Percentiles rank a stretch among this genome's conserved stretches.
Conservation (phyloP, 2,113 vertebrate species). For the Channa maculata region DNA sequence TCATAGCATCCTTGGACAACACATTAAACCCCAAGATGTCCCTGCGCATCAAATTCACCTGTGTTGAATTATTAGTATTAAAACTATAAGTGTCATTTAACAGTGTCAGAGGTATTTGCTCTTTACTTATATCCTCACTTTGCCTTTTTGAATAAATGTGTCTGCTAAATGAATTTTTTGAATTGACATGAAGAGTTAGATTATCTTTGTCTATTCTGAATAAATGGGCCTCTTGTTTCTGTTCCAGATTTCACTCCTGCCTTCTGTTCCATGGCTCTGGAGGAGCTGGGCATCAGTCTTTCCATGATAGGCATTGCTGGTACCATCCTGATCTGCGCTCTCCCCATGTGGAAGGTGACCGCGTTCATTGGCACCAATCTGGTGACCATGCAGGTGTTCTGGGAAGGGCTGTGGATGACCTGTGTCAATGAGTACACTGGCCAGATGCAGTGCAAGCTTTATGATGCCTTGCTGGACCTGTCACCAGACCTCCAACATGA, state of each 20-base stretch:
- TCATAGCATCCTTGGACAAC: too few species aligned
- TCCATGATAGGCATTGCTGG: conserved; percentile 84
- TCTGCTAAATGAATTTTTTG: too few species aligned
- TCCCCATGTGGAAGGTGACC: conserved; percentile 92
- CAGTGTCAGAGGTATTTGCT: too few species aligned
- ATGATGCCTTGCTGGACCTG: conserved; percentile 88
- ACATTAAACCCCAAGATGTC: too few species aligned
- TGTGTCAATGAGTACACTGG: conserved; percentile 88
- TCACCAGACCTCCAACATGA: conserved; percentile 85
- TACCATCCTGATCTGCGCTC: conserved; percentile 86
- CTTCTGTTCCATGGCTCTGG: conserved; percentile 76
- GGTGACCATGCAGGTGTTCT: conserved; percentile 90
- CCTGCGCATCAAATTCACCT: too few species aligned
- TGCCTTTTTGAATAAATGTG: too few species aligned
- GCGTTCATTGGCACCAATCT: conserved; percentile 89
- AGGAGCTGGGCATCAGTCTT: conserved; percentile 85
- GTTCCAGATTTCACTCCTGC: conserved; percentile 15
- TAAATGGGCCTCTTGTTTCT: background rate
- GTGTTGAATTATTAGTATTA: too few species aligned
- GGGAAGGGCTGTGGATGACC: conserved; percentile 92
- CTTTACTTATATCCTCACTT: too few species aligned
- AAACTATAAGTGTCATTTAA: too few species aligned
- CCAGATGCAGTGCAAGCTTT: conserved; percentile 90
- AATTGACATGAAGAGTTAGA: too few species aligned
- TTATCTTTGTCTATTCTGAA: background rate